These are phyloP conservation scores for Ypsolopha scabrella DNA, from an alignment of 2,888 invertebrate genomes.

Conservation along the genomic window DNA sequence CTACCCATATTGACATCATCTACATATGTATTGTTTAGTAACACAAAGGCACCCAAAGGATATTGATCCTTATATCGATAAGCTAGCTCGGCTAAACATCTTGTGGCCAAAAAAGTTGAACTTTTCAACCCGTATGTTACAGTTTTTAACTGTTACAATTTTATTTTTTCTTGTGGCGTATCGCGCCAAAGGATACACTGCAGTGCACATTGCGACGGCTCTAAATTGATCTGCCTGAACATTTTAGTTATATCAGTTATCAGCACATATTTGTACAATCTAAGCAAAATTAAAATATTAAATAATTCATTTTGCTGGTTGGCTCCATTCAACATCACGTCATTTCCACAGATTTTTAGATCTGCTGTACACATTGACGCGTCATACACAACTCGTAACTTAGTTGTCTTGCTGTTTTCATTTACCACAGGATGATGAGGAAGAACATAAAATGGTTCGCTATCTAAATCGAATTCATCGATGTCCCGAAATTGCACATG, in stretches of 20 bases:
- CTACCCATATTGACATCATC: too few relatives aligned
- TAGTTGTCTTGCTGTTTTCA: slow-evolving; percentile 2
- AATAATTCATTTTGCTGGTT: slow-evolving; percentile 11
- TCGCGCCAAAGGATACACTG: neutral
- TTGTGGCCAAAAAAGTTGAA: neutral
- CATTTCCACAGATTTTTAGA: slow-evolving; percentile 7
- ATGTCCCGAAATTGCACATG: slow-evolving; percentile 8
- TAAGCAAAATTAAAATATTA: slow-evolving; percentile 11
- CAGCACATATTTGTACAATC: slow-evolving; percentile 8
- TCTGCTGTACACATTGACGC: slow-evolving; percentile 5
- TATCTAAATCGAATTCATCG: slow-evolving; percentile 2
- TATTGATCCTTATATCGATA: too few relatives aligned
- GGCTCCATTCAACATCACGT: slow-evolving; percentile 8
- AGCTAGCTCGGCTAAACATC: neutral
- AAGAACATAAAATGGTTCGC: slow-evolving; percentile 6
- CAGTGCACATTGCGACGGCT: slow-evolving; percentile 5
- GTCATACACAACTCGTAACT: slow-evolving; percentile 4
- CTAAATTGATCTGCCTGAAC: slow-evolving; percentile 9
- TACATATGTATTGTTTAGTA: too few relatives aligned
- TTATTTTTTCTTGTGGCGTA: neutral
- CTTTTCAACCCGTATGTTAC: neutral
- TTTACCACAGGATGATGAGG: slow-evolving; percentile 9
- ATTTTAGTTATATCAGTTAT: slow-evolving; percentile 13
- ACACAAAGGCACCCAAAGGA: too few relatives aligned
- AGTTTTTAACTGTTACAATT: neutral